Evolutionary conservation across 2,888 invertebrate species (phyloP).

Genomic region (Cephus pygmeus): DNA sequence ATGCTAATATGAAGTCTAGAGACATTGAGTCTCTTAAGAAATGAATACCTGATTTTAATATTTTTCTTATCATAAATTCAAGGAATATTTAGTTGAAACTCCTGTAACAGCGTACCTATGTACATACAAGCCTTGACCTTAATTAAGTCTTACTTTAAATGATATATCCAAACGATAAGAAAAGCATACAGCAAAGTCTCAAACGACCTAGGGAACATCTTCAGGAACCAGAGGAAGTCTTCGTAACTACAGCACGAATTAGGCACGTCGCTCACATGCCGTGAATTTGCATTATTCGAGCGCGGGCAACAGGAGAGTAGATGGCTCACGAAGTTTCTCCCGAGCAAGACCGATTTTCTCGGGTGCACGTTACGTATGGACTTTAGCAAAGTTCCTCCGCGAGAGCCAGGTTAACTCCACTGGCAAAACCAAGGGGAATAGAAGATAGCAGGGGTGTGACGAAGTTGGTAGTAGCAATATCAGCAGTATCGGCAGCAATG

Average conservation of each 20-base stretch:
- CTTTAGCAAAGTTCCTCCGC: background rate
- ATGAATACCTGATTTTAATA: background rate
- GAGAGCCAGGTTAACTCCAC: background rate
- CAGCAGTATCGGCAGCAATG: background rate
- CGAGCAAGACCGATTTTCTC: slow-evolving; percentile 2
- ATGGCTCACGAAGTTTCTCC: slow-evolving; percentile 15
- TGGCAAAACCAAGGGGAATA: background rate
- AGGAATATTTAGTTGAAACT: background rate
- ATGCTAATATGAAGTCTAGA: background rate
- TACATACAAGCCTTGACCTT: background rate
- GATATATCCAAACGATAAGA: background rate
- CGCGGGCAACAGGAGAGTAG: slow-evolving; percentile 33
- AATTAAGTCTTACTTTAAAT: background rate
- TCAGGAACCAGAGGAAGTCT: slow-evolving; percentile 1
- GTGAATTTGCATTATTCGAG: slow-evolving; percentile 41
- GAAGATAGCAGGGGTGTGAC: background rate
- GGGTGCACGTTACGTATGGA: background rate
- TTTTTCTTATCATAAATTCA: background rate
- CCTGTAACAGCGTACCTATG: background rate
- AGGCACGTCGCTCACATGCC: slow-evolving; percentile 11
- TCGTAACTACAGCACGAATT: slow-evolving; percentile 11
- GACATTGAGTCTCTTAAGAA: background rate
- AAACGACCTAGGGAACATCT: slow-evolving; percentile 2
- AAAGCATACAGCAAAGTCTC: background rate
- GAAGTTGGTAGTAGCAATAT: background rate